Evolutionary conservation across 1,140 invertebrate genomes (phyloP).

Genomic region (Sitodiplosis mosellana): DNA sequence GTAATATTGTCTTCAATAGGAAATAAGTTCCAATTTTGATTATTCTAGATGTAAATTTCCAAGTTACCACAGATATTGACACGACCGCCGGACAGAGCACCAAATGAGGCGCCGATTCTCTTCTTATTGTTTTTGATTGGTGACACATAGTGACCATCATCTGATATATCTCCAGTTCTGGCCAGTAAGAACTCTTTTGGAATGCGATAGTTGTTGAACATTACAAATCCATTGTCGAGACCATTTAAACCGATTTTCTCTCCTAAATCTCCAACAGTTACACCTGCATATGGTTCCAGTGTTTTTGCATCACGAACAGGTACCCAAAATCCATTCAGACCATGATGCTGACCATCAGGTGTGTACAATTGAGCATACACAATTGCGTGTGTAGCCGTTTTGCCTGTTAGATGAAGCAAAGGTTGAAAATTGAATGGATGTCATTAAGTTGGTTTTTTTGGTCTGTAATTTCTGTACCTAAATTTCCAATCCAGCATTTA

Average conservation of each 20-base stretch:
- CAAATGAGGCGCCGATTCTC: conserved; percentile 61
- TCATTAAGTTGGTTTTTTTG: neutral
- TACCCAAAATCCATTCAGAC: conserved; percentile 63
- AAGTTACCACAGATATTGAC: conserved; percentile 46
- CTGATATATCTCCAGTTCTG: conserved; percentile 67
- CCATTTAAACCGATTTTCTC: conserved; percentile 68
- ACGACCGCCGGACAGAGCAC: conserved; percentile 64
- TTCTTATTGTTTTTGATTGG: conserved; percentile 56
- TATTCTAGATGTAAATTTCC: neutral
- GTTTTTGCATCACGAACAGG: conserved; percentile 57
- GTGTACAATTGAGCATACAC: conserved; percentile 74
- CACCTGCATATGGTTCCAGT: conserved; percentile 45
- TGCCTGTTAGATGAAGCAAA: conserved; percentile 29
- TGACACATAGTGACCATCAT: conserved; percentile 60
- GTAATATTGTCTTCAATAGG: conserved; percentile 29
- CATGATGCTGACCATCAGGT: conserved; percentile 50
- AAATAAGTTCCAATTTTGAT: conserved; percentile 38
- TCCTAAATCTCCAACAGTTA: conserved; percentile 64
- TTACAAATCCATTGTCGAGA: conserved; percentile 71
- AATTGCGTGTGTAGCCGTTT: conserved; percentile 68
- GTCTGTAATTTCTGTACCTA: neutral
- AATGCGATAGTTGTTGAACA: conserved; percentile 70
- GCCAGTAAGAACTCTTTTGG: conserved; percentile 64
- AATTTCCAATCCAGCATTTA: conserved; percentile 62
- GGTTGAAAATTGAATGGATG: neutral